Percentiles rank a stretch among this genome's conserved stretches.
phyloP scores from a whole-genome alignment of 2,888 invertebrate genomes.

The Pocota personata region DNA sequence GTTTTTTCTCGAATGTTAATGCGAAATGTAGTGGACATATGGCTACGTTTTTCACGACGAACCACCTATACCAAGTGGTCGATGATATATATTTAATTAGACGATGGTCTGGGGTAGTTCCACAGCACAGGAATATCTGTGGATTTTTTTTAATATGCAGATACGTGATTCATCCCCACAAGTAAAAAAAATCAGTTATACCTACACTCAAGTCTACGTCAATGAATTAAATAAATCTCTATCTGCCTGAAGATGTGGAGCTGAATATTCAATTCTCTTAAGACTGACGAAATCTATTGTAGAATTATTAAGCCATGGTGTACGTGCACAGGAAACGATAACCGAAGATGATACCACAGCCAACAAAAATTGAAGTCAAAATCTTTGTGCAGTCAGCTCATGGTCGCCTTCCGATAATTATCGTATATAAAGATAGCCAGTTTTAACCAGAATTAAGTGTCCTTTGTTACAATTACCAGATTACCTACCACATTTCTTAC shows the following conservation, averaged over 20 bases:
- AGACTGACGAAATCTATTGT: constrained; percentile 14
- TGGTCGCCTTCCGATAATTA: background rate
- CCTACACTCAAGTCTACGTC: background rate
- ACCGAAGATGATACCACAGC: background rate
- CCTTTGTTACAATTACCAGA: background rate
- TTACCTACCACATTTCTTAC: background rate
- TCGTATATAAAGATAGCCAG: background rate
- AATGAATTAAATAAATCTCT: constrained; percentile 6
- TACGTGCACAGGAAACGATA: constrained; percentile 15
- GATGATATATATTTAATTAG: background rate
- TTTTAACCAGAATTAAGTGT: background rate
- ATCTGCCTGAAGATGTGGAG: background rate
- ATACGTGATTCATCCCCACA: background rate
- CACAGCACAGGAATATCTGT: too few species aligned
- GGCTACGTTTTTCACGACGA: background rate
- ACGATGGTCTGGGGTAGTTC: background rate
- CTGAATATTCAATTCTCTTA: constrained; percentile 18
- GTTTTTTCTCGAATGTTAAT: constrained; percentile 40
- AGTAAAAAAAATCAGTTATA: background rate
- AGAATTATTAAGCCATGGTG: constrained; percentile 6
- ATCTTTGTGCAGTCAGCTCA: background rate
- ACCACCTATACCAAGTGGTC: background rate
- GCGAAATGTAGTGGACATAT: constrained; percentile 6
- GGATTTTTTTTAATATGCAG: too few species aligned
- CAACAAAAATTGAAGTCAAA: background rate